phyloP scores from a whole-genome alignment of 2,888 invertebrate genomes.

The Eledona agricola region DNA sequence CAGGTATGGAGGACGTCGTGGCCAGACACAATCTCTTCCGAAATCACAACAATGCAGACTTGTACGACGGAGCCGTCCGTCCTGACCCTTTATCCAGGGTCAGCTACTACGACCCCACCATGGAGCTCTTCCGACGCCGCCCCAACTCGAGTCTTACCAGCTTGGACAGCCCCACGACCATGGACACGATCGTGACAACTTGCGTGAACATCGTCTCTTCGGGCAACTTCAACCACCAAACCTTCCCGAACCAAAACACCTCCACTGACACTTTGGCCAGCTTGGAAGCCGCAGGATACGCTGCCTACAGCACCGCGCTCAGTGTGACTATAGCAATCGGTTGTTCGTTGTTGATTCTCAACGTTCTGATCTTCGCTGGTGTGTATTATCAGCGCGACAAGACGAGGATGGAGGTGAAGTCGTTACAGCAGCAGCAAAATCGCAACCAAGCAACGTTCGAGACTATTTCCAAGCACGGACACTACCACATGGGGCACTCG shows the following conservation, averaged over 20 bases:
- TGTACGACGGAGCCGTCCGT: conserved; percentile 89
- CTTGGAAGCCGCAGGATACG: conserved; percentile 80
- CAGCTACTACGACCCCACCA: conserved; percentile 70
- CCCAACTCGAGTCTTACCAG: conserved; percentile 69
- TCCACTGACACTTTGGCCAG: conserved; percentile 81
- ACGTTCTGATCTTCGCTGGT: conserved; percentile 84
- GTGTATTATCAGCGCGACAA: conserved; percentile 85
- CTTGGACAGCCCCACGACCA: conserved; percentile 73
- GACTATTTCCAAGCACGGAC: conserved; percentile 82
- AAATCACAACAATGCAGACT: conserved; percentile 86
- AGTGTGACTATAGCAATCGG: conserved; percentile 84
- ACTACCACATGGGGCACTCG: conserved; percentile 79
- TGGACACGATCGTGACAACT: conserved; percentile 75
- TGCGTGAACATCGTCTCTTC: conserved; percentile 70
- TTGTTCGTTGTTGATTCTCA: conserved; percentile 80
- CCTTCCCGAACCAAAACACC: conserved; percentile 67
- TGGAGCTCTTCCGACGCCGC: conserved; percentile 69
- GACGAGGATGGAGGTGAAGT: conserved; percentile 80
- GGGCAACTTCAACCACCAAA: conserved; percentile 65
- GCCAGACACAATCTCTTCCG: conserved; percentile 88
- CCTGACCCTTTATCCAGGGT: conserved; percentile 81
- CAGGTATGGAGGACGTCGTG: conserved; percentile 89
- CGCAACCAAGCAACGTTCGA: conserved; percentile 72
- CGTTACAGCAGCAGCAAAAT: conserved; percentile 78
- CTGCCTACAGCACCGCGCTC: conserved; percentile 78